A percentile compares a stretch with the other conserved stretches of the same genome.
phyloP scores from a whole-genome alignment of 2,888 invertebrate species.

The Rhagophthalmus giganteus region DNA sequence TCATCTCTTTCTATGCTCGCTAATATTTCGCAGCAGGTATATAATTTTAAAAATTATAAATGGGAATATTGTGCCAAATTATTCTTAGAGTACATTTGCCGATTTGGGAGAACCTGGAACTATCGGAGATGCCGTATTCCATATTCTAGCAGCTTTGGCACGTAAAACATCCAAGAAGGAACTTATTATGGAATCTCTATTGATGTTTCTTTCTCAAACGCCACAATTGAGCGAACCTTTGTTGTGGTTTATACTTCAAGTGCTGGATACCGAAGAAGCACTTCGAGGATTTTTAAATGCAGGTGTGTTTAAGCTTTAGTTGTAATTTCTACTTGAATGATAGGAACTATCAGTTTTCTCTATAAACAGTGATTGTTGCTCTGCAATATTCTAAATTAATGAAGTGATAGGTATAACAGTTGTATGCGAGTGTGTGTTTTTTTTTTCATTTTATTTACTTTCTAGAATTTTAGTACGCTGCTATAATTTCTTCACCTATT shows the following conservation, averaged over 20 bases:
- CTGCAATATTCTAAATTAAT: no score
- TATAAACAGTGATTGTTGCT: no score
- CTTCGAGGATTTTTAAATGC: slow-evolving; percentile 74
- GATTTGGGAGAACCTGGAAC: slow-evolving; percentile 67
- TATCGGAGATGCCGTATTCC: slow-evolving; percentile 86
- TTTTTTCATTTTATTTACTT: no score
- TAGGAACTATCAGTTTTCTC: no score
- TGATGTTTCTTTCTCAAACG: slow-evolving; percentile 64
- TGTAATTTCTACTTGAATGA: no score
- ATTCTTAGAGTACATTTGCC: slow-evolving; percentile 35
- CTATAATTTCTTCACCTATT: no score
- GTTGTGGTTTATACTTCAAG: slow-evolving; percentile 79
- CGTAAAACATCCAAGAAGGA: slow-evolving; percentile 74
- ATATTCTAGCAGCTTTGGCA: slow-evolving; percentile 77
- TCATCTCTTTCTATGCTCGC: slow-evolving; percentile 69
- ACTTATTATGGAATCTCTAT: slow-evolving; percentile 76
- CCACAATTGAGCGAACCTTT: slow-evolving; percentile 81
- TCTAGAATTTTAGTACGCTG: no score
- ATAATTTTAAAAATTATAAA: no score
- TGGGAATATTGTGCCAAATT: no score
- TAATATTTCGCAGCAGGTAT: slow-evolving; percentile 44
- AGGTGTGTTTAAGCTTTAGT: slow-evolving; percentile 48
- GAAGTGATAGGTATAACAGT: no score
- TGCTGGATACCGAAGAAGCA: slow-evolving; percentile 76
- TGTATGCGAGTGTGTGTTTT: no score